Evolutionary conservation across 2,797 vertebrate genomes (phyloP).

Genomic region (Coccyzus lansbergi): DNA sequence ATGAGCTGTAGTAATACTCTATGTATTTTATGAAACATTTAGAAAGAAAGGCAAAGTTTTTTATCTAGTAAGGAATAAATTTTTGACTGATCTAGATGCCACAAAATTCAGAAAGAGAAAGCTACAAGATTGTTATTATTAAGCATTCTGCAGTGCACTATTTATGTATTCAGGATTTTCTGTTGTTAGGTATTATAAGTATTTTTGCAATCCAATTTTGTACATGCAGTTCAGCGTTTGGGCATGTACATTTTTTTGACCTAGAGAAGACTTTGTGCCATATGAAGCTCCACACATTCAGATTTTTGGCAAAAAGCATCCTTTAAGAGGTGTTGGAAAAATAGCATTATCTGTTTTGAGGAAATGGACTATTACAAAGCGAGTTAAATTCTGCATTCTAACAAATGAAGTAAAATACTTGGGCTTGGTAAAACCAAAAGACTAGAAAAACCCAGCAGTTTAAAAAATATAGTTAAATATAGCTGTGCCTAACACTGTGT

Average conservation of each 20-base stretch:
- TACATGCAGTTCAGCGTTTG: neutral
- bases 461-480: neutral
- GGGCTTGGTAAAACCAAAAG: neutral
- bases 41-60: conserved; percentile 24
- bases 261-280: neutral
- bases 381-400: neutral
- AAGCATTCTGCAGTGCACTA: neutral
- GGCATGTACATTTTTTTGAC: rapidly evolving
- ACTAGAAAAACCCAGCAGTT: neutral
- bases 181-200: neutral
- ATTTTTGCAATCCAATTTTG: neutral
- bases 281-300: neutral
- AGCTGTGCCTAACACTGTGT: neutral
- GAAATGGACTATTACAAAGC: neutral
- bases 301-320: neutral
- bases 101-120: conserved; percentile 73
- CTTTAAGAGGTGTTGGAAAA: neutral
- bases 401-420: neutral
- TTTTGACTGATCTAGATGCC: conserved; percentile 59
- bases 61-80: conserved; percentile 56
- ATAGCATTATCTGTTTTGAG: neutral
- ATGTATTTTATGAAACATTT: conserved; percentile 39
- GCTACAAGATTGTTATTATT: conserved; percentile 38
- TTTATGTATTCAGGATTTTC: neutral
- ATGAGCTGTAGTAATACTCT: neutral